Percentiles rank a stretch among this genome's conserved stretches.
Conservation (phyloP, 2,797 vertebrate species). For the Halcyon chelicuti region DNA sequence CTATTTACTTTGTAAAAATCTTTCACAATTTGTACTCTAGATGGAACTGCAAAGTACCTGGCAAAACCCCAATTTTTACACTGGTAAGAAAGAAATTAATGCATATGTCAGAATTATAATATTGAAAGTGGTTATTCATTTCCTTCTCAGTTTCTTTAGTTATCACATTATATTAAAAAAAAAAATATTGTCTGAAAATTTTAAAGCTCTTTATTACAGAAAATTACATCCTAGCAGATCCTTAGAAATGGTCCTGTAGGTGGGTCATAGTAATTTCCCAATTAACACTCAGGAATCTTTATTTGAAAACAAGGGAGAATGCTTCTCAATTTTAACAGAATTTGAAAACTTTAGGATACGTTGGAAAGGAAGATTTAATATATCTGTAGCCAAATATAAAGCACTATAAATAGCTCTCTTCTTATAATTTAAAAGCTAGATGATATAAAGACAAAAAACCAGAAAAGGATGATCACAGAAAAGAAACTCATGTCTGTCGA, state of each 20-base stretch:
- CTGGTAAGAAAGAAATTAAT: neutral
- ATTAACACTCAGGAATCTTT: neutral
- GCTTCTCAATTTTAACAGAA: neutral
- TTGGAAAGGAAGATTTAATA: neutral
- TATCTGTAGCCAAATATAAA: neutral
- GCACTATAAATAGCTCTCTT: neutral
- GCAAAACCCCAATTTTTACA: neutral
- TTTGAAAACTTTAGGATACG: neutral
- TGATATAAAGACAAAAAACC: neutral
- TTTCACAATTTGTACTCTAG: neutral
- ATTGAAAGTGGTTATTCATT: neutral
- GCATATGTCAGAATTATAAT: neutral
- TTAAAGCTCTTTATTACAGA: neutral
- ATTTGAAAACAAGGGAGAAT: neutral
- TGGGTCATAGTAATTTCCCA: neutral
- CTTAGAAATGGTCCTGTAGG: neutral
- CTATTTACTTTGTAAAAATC: neutral
- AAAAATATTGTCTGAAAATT: neutral
- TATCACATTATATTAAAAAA: neutral
- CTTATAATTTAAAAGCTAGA: neutral
- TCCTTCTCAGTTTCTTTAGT: neutral
- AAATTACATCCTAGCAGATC: neutral
- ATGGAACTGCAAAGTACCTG: neutral
- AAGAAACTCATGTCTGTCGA: neutral
- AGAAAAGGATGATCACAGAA: neutral